Percentiles rank a stretch among this genome's conserved stretches.
phyloP scores from a whole-genome alignment of 35 echinoderm and acorn worm species.

The Apostichopus japonicus region DNA sequence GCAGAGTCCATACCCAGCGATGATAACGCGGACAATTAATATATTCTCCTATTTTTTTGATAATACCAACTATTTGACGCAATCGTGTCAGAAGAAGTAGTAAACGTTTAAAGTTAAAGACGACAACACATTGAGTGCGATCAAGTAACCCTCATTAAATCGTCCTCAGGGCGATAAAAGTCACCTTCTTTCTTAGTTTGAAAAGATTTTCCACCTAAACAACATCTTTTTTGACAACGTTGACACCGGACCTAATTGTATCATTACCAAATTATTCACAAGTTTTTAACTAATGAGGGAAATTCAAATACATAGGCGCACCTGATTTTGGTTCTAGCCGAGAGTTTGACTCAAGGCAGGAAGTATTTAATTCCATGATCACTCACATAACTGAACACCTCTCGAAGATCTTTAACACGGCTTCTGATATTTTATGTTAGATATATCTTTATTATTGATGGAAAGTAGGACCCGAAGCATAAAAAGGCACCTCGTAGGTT shows the following conservation, averaged over 20 bases:
- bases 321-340: neutral
- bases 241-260: slow-evolving; percentile 37
- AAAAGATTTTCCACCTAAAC: neutral
- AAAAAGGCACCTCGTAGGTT: neutral
- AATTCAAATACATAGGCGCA: neutral
- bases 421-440: neutral
- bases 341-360: neutral
- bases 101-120: too few species aligned
- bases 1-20: too few species aligned
- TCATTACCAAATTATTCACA: slow-evolving; percentile 31
- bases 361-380: slow-evolving; percentile 23
- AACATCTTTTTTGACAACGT: neutral
- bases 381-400: slow-evolving; percentile 13
- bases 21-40: too few species aligned
- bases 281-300: slow-evolving; percentile 31
- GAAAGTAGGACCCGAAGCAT: neutral
- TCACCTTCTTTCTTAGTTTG: neutral
- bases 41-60: too few species aligned
- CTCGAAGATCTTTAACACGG: neutral
- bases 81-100: too few species aligned
- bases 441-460: neutral
- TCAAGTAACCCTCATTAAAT: slow-evolving; percentile 7
- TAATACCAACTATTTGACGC: too few species aligned
- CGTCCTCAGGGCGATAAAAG: neutral
- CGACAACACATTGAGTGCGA: neutral